Evolutionary conservation across 2,888 invertebrate genomes (phyloP).

Genomic region (Lycocerus yunnanus): DNA sequence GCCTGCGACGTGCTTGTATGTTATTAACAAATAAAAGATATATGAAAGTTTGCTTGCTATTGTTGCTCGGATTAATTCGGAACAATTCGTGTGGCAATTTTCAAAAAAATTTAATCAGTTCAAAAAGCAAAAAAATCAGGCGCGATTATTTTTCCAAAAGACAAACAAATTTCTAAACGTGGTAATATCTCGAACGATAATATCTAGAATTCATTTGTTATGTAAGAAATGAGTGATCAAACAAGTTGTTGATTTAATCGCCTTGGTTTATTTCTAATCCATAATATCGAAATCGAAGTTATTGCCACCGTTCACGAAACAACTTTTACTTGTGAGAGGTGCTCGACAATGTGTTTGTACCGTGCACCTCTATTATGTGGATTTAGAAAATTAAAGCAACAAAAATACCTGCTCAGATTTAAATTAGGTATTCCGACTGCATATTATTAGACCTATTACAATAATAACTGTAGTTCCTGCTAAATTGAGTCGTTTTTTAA

Average conservation of each 20-base stretch:
- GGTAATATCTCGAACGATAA: background rate
- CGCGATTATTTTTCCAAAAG: background rate
- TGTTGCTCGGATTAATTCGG: constrained; percentile 16
- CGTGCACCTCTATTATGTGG: background rate
- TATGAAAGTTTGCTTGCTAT: constrained; percentile 31
- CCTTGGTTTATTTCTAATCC: constrained; percentile 7
- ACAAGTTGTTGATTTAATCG: background rate
- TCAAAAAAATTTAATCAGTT: constrained; percentile 6
- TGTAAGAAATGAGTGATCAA: background rate
- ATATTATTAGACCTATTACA: background rate
- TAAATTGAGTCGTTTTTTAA: background rate
- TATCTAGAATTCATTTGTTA: background rate
- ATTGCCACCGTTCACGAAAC: constrained; percentile 22
- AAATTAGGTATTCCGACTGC: background rate
- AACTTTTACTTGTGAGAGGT: constrained; percentile 32
- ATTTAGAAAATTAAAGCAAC: background rate
- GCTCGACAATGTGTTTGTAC: background rate
- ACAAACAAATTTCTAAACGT: background rate
- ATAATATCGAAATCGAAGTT: constrained; percentile 14
- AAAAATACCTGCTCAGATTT: background rate
- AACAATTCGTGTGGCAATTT: constrained; percentile 15
- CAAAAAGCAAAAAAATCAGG: background rate
- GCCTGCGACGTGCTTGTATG: constrained; percentile 30
- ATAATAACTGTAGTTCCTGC: background rate
- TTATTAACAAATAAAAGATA: constrained; percentile 35